Evolutionary conservation across 2,797 vertebrate species (phyloP), one percentile per base, ranked within the genome.

Genomic region (Silurus lanzhouensis): DNA sequence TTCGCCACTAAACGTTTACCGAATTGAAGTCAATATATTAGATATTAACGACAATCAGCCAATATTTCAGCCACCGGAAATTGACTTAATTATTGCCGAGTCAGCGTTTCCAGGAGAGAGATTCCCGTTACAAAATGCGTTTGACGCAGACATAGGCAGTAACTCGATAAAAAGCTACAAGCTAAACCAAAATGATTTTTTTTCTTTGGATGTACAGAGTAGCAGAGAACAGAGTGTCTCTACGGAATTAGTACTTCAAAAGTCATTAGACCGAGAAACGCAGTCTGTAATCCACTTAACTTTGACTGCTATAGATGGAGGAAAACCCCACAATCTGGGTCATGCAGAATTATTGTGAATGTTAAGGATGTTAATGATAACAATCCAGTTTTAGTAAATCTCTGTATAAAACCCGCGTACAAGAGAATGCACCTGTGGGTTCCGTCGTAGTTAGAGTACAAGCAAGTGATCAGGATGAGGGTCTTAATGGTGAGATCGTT

Each of bases 401-500:
- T 0, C 19, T 94, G 0, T 94, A 93, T 48, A 93, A 94, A 87
- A 8, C 87, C 0, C 80, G 25, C 0, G 38, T 94, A 17, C 52
- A 1, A 0, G 93, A 95, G 84, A 92, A 94, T 55, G 27, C 83
- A 22, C 85, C 91, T 0, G 5, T 86, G 0, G 91, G 91, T 19
- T 90, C 89, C 4, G 22, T 61, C 6, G 81, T 94, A 19, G 84
- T 94, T 22, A 89, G 74, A 0, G 63, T 95, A 85, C 52, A 91
- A 72, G 92, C 92, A 83, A 89, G 82, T 76, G 94, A 95, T 71
- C 87, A 90, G 70, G 94, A 95, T 22, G 93, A 94, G 15, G 93
- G 92, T 0, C 20, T 88, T 5, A 96, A 96, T 75, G 66, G 93
- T 6, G 92, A 93, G 19, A 87, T 94, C 0, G 52, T 91, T 1